Evolutionary conservation across 1,140 invertebrate species (phyloP).

Genomic region (Paraescarpia echinospica): DNA sequence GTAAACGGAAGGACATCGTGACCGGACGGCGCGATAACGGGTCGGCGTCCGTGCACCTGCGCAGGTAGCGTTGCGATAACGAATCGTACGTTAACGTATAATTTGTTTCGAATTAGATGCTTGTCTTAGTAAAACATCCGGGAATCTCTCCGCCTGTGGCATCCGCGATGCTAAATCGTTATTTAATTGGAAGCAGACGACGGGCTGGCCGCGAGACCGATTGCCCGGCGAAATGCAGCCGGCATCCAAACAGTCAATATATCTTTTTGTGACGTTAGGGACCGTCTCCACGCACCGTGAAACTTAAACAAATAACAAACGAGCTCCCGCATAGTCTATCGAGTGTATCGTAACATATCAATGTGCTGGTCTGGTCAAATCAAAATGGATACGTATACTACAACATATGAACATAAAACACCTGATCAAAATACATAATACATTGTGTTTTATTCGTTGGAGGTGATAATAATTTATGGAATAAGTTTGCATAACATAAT

Average conservation of each 20-base stretch:
- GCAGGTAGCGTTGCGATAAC: neutral
- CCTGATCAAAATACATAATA: too few species aligned
- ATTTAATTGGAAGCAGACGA: constrained; percentile 5
- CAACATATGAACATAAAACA: too few species aligned
- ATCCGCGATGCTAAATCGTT: neutral
- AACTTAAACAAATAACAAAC: too few species aligned
- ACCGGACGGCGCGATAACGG: neutral
- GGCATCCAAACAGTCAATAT: neutral
- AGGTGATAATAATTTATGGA: too few species aligned
- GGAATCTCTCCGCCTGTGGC: neutral
- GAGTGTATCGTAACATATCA: too few species aligned
- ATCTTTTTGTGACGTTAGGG: neutral
- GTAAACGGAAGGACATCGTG: neutral
- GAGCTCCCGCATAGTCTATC: too few species aligned
- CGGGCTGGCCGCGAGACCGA: neutral
- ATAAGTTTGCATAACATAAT: too few species aligned
- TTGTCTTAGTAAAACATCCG: constrained; percentile 5
- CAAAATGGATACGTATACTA: too few species aligned
- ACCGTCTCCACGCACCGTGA: neutral
- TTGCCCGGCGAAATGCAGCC: neutral
- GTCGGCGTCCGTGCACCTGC: neutral
- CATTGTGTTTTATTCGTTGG: too few species aligned
- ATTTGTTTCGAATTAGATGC: constrained; percentile 6
- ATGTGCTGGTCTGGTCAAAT: too few species aligned
- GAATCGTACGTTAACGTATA: constrained; percentile 1